Percentiles rank a stretch among this genome's conserved stretches.
phyloP scores from a whole-genome alignment of 2,797 vertebrate species.

The Sebastes iracundus region DNA sequence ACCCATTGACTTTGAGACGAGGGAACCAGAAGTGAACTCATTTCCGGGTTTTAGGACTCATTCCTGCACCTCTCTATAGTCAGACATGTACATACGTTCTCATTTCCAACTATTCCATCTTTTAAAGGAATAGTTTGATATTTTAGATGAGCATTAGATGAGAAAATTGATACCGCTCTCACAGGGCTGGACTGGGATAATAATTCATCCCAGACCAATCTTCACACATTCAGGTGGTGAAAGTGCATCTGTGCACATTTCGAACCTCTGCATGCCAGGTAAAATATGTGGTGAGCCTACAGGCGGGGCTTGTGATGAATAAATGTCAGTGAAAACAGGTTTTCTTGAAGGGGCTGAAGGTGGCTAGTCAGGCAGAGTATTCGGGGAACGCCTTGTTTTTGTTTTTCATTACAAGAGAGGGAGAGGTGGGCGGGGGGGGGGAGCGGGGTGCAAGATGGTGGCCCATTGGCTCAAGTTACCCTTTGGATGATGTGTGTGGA shows the following conservation, averaged over 20 bases:
- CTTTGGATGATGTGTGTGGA: slow-evolving; percentile 72
- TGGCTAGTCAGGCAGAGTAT: slow-evolving; percentile 37
- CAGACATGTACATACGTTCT: neutral
- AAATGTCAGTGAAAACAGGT: slow-evolving; percentile 29
- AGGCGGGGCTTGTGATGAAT: slow-evolving; percentile 48
- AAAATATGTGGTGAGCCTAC: slow-evolving; percentile 52
- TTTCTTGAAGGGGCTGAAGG: slow-evolving; percentile 15
- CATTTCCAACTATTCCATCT: neutral
- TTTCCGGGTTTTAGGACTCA: no score
- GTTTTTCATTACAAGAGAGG: slow-evolving; percentile 69
- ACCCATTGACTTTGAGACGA: no score
- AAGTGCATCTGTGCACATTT: slow-evolving; percentile 40
- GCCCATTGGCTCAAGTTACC: slow-evolving; percentile 74
- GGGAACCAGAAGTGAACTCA: no score
- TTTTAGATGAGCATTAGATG: neutral
- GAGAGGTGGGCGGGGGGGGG: neutral
- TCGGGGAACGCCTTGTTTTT: slow-evolving; percentile 79
- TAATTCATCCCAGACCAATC: neutral
- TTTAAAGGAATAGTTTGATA: neutral
- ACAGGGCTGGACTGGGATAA: neutral
- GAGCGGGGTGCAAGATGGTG: slow-evolving; percentile 53
- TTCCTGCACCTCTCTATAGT: no score
- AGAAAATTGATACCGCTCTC: neutral
- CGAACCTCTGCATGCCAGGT: slow-evolving; percentile 39
- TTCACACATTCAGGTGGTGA: neutral